Conservation (phyloP, 2,888 invertebrate genomes). For the Pocota personata region DNA sequence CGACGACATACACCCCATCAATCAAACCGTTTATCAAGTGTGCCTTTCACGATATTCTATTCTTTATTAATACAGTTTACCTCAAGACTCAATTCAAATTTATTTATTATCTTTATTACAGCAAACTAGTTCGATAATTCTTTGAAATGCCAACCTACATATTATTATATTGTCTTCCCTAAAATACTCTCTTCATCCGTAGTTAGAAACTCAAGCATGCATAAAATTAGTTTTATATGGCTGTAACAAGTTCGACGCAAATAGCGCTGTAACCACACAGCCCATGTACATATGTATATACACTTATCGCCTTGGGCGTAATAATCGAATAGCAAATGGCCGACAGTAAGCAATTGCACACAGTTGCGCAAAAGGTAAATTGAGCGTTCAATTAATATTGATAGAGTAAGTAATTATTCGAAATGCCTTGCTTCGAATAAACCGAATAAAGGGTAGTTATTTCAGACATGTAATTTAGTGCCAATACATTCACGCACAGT, state of each 20-base stretch:
- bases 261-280: background rate
- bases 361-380: conserved; percentile 24
- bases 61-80: too few relatives aligned
- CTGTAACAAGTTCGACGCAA: background rate
- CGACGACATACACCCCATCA: too few relatives aligned
- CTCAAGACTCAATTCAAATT: too few relatives aligned
- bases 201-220: background rate
- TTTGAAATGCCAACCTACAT: background rate
- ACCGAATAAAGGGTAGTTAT: background rate
- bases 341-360: conserved; percentile 7
- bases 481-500: background rate
- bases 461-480: conserved; percentile 1
- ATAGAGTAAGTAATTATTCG: conserved; percentile 18
- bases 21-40: too few relatives aligned
- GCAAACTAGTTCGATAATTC: too few relatives aligned
- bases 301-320: background rate
- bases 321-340: conserved; percentile 20
- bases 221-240: background rate
- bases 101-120: too few relatives aligned
- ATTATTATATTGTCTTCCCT: too few relatives aligned
- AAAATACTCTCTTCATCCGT: background rate
- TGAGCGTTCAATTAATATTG: conserved; percentile 17
- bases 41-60: too few relatives aligned
- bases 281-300: background rate
- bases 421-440: background rate